phyloP scores from a whole-genome alignment of 2,113 vertebrate species.

The Tupaia chinensis region DNA sequence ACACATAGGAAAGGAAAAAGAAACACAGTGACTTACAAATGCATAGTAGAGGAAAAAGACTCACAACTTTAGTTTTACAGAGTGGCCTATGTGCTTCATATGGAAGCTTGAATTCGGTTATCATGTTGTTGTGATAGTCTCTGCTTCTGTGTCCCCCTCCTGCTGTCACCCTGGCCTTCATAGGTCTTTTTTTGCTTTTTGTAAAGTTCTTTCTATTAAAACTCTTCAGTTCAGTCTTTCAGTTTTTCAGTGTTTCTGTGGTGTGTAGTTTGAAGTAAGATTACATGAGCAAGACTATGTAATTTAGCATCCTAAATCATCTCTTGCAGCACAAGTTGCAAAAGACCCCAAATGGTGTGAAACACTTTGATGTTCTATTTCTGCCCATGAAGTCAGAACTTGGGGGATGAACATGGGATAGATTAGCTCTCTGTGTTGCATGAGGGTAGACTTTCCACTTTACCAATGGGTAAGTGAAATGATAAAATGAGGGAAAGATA shows the following conservation, averaged over 20 bases:
- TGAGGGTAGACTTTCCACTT: neutral
- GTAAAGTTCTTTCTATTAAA: neutral
- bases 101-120: neutral
- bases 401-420: neutral
- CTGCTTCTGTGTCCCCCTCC: neutral
- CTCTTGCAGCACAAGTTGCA: neutral
- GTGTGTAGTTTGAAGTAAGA: neutral
- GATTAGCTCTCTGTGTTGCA: neutral
- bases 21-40: neutral
- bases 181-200: conserved; percentile 25
- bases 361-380: neutral
- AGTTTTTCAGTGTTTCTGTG: neutral
- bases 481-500: neutral
- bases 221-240: neutral
- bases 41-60: neutral
- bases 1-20: neutral
- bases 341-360: neutral
- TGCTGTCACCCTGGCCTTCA: neutral
- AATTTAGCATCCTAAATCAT: neutral
- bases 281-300: neutral
- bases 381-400: neutral
- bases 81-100: neutral
- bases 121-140: neutral
- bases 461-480: neutral
- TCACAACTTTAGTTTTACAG: neutral